Base-by-base conservation (phyloP, 2,113 vertebrate species). In the Nipponia nippon region DNA sequence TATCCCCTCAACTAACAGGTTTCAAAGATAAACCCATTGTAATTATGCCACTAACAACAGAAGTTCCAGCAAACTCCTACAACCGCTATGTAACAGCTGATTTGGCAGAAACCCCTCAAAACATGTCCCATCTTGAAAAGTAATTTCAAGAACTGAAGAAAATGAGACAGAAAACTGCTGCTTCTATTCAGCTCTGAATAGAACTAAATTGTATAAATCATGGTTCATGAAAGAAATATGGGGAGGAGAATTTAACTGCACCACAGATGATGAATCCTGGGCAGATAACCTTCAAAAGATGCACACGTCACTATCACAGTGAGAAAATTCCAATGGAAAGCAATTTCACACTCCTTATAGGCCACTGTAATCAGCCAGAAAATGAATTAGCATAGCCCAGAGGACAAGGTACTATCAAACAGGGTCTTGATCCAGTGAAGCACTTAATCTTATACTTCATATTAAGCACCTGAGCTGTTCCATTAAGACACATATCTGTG, bases 281-380 rank as follows among this genome's bases (percentile, higher is more conserved):
- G 59, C 59, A 93, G 76, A 78, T 83, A 95, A 82, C 79, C 90
- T 94, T 94, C 85, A 95, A 75, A 92, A 90, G 85, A 83, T n/a
- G 61, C 61, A 85, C 52, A 34, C 79, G 44, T 17, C 19, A 16
- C 90, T 87, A 56, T 89, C 76, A 75, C 61, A 79, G 81, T 25
- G 79, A 95, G 65, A 92, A 95, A 93, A 88, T 89, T 94, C 85
- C 75, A 61, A 20, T n/a, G 63, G 61, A 93, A 97, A 84, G 91
- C 72, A 93, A 95, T 92, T 96, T 96, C 77, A 93, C 38, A 30
- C 63, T 87, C 55, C 53, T 91, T 56, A 71, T 13, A 46, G 30
- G 18, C 34, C 62, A 56, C 91, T 49, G 47, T 69, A 94, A 95
- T 95, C 91, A 92, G 49, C 52, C 70, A 85, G 88, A 90, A 90